phyloP scores from a whole-genome alignment of 2,113 vertebrate genomes.

The Burhinus oedicnemus region DNA sequence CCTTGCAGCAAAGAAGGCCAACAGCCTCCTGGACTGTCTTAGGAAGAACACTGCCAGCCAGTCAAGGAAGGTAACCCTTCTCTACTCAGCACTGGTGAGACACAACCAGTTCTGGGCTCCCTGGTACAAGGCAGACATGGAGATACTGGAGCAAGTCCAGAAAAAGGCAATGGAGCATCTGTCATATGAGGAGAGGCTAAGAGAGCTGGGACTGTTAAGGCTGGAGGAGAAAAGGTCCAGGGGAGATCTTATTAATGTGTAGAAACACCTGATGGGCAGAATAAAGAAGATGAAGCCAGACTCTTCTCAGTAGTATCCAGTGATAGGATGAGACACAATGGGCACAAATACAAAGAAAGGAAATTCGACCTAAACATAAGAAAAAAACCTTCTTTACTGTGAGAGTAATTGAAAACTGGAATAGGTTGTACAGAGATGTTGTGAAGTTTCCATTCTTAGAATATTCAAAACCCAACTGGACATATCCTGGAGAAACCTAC shows the following conservation, averaged over 20 bases:
- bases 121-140: not conserved
- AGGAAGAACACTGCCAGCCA: not conserved
- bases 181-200: not conserved
- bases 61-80: not conserved
- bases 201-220: not conserved
- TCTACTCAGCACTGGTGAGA: not conserved
- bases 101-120: not conserved
- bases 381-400: not conserved
- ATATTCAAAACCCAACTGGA: not conserved
- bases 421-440: not conserved
- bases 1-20: not conserved
- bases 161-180: not conserved
- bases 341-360: not conserved
- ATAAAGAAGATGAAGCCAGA: not conserved
- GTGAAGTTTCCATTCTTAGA: not conserved
- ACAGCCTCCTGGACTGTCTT: not conserved
- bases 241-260: not conserved
- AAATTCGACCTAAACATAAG: not conserved
- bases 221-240: not conserved
- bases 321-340: not conserved
- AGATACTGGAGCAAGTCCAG: not conserved
- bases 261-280: not conserved
- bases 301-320: not conserved
- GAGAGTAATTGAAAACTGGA: not conserved
- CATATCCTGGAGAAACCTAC: not conserved